Percentiles rank a stretch among this genome's conserved stretches.
Evolutionary conservation across 64 coral and sea anemone species (phyloP).

Genomic region (Montipora sp.): DNA sequence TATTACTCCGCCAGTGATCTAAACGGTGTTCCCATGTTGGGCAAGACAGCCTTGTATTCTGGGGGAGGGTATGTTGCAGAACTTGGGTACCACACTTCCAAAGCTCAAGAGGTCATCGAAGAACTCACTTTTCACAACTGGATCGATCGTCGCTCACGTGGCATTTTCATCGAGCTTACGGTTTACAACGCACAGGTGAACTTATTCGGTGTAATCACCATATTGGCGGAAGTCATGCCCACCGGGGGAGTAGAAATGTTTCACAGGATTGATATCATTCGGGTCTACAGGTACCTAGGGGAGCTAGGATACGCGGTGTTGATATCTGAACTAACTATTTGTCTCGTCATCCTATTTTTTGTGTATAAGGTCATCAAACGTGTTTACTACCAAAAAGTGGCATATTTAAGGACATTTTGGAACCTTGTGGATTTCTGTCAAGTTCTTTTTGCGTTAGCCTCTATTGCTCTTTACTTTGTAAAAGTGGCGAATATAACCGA

Average conservation of each 20-base stretch:
- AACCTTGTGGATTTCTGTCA: constrained; percentile 76
- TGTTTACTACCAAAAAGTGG: constrained; percentile 48
- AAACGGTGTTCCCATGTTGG: constrained; percentile 72
- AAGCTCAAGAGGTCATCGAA: constrained; percentile 58
- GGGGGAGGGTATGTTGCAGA: constrained; percentile 94
- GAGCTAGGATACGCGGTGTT: not conserved
- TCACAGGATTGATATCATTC: constrained; percentile 75
- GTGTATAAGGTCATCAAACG: constrained; percentile 71
- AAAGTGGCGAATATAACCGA: constrained; percentile 40
- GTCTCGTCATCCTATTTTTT: constrained; percentile 67
- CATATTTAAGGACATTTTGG: constrained; percentile 79
- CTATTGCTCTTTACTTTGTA: constrained; percentile 74
- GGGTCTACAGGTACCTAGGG: constrained; percentile 75
- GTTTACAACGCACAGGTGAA: constrained; percentile 82
- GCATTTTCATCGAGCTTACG: constrained; percentile 67
- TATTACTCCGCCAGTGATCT: constrained; percentile 53
- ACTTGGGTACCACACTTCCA: constrained; percentile 72
- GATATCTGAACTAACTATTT: constrained; percentile 72
- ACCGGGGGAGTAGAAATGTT: constrained; percentile 61
- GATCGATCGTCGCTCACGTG: constrained; percentile 72
- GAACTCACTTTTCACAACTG: constrained; percentile 53
- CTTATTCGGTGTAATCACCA: constrained; percentile 57
- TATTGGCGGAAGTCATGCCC: constrained; percentile 60
- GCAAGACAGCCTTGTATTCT: constrained; percentile 58
- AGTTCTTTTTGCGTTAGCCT: constrained; percentile 70